These are phyloP conservation scores for Callithrix jacchus DNA, from an alignment of 2,113 vertebrate species.

Conservation along the genomic window DNA sequence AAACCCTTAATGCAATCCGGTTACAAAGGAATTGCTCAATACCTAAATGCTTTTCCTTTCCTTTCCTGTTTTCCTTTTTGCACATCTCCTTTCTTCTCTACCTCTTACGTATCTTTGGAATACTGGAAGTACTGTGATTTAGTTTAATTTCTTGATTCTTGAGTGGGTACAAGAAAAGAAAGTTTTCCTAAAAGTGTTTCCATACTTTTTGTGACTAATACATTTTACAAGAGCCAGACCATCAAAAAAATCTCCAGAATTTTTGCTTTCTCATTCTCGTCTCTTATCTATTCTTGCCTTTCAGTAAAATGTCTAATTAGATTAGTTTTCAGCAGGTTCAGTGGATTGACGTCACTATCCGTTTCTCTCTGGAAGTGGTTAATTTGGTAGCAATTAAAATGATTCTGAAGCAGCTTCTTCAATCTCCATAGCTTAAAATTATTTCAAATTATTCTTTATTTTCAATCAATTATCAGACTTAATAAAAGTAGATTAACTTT, in stretches of 20 bases:
- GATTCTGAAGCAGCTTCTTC: neutral
- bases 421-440: neutral
- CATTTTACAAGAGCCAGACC: neutral
- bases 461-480: constrained; percentile 35
- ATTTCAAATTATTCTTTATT: constrained; percentile 28
- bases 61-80: neutral
- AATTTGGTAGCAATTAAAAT: neutral
- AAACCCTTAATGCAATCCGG: neutral
- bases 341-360: neutral
- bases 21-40: neutral
- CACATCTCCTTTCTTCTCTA: neutral
- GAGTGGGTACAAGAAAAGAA: neutral
- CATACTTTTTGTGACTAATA: neutral
- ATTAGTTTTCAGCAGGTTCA: neutral
- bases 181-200: neutral
- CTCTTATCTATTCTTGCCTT: neutral
- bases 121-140: neutral
- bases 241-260: neutral
- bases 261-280: neutral
- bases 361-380: neutral
- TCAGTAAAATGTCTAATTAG: neutral
- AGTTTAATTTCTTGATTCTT: neutral
- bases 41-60: neutral
- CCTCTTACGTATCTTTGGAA: neutral
- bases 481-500: constrained; percentile 51